A percentile compares a stretch with the other conserved stretches of the same genome.
Conservation (phyloP, 2,888 invertebrate species). For the Mimas tiliae region DNA sequence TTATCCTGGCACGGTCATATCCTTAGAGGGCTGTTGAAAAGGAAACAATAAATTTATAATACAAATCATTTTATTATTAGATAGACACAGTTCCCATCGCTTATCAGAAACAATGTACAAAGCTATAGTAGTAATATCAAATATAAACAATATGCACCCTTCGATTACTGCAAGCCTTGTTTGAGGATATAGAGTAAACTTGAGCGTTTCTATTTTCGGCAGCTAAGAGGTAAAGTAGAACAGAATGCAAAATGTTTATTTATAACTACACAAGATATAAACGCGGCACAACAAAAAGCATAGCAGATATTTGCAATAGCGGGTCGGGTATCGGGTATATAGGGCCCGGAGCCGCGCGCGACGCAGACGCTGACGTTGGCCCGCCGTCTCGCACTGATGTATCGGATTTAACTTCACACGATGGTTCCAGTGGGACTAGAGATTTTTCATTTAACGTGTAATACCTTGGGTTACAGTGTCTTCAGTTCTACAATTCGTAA, state of each 20-base stretch:
- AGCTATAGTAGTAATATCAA: constrained; percentile 87
- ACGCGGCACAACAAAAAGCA: constrained; percentile 80
- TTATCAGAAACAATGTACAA: constrained; percentile 89
- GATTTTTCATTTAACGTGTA: constrained; percentile 86
- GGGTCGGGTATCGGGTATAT: constrained; percentile 33
- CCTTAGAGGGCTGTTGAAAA: constrained; percentile 35
- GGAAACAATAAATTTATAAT: constrained; percentile 79
- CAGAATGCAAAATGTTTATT: constrained; percentile 81
- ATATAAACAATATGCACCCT: constrained; percentile 85
- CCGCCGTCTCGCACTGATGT: constrained; percentile 55
- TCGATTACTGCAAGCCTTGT: constrained; percentile 84
- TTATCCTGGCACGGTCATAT: not conserved
- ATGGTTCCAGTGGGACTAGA: constrained; percentile 88
- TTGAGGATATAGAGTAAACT: constrained; percentile 81
- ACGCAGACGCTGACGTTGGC: constrained; percentile 37
- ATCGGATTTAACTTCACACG: constrained; percentile 72
- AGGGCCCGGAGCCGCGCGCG: constrained; percentile 45
- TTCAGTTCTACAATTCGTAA: constrained; percentile 74
- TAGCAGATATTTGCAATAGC: constrained; percentile 68
- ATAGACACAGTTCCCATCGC: constrained; percentile 90
- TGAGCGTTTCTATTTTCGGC: constrained; percentile 83
- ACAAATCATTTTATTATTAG: constrained; percentile 89
- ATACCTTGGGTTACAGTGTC: constrained; percentile 87
- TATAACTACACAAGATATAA: constrained; percentile 80
- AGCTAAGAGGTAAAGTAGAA: constrained; percentile 77